A percentile compares a stretch with the other conserved stretches of the same genome.
Evolutionary conservation across 2,113 vertebrate genomes (phyloP).

Genomic region (Pterophyllum scalare): DNA sequence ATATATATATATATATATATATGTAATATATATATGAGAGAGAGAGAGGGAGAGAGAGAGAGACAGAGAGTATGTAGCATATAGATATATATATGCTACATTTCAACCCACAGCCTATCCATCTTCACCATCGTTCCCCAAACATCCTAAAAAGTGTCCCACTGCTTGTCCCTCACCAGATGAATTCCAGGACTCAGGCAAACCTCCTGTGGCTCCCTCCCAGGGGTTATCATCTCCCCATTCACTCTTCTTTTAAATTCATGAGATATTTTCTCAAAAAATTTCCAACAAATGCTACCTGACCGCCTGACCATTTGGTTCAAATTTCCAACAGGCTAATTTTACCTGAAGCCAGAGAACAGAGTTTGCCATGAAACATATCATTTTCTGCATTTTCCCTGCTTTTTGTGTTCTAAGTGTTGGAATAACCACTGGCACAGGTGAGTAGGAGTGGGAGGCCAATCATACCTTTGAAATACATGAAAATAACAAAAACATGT

Average conservation of each 20-base stretch:
- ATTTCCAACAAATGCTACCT: background rate
- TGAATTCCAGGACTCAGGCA: background rate
- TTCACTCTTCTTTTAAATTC: constrained; percentile 14
- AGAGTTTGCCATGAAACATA: background rate
- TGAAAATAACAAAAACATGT: background rate
- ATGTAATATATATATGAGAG: too few relatives aligned
- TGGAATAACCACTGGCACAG: background rate
- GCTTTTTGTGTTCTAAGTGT: background rate
- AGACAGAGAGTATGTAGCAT: too few relatives aligned
- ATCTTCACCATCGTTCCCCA: background rate
- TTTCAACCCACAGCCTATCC: background rate
- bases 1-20: too few relatives aligned
- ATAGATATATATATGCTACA: background rate
- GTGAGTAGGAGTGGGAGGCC: background rate
- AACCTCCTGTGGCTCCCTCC: background rate
- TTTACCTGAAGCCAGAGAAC: background rate
- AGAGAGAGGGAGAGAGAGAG: too few relatives aligned
- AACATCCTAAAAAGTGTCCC: background rate
- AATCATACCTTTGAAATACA: background rate
- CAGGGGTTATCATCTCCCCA: background rate
- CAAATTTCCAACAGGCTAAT: background rate
- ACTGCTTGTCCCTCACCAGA: background rate
- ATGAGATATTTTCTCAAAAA: constrained; percentile 14
- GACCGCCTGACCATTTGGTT: background rate
- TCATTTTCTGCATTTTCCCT: background rate